Percentiles rank a stretch among this genome's conserved stretches.
phyloP scores from a whole-genome alignment of 2,888 invertebrate genomes.

The Diogma glabrata region DNA sequence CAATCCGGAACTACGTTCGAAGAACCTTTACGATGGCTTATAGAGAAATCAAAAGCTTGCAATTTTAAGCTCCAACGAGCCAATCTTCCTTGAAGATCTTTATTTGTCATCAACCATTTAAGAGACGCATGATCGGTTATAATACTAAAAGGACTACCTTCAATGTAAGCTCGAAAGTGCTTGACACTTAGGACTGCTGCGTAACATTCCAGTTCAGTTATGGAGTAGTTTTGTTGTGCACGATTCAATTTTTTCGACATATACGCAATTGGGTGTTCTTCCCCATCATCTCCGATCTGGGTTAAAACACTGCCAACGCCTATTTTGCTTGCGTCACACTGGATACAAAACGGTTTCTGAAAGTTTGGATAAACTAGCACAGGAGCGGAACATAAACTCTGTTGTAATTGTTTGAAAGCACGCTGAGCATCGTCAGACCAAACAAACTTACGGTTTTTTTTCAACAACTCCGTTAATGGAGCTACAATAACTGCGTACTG shows the following conservation, averaged over 20 bases:
- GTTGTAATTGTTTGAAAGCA: constrained; percentile 12
- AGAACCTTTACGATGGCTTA: neutral
- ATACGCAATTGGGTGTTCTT: neutral
- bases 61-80: neutral
- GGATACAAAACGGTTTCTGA: too few species aligned
- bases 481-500: constrained; percentile 8
- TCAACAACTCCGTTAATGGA: constrained; percentile 13
- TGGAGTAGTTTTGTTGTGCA: neutral
- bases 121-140: too few species aligned
- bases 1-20: neutral
- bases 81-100: too few species aligned
- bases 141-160: too few species aligned
- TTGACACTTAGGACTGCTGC: too few species aligned
- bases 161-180: too few species aligned
- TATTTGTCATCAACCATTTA: too few species aligned
- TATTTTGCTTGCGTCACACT: too few species aligned
- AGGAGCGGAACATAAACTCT: neutral
- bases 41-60: neutral
- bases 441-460: neutral
- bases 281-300: neutral
- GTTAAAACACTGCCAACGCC: neutral
- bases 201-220: neutral
- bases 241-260: neutral
- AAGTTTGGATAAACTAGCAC: neutral
- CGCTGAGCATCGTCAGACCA: neutral